These are phyloP conservation scores for Julus scanicus DNA, from an alignment of 2,888 invertebrate genomes.

Conservation along the genomic window DNA sequence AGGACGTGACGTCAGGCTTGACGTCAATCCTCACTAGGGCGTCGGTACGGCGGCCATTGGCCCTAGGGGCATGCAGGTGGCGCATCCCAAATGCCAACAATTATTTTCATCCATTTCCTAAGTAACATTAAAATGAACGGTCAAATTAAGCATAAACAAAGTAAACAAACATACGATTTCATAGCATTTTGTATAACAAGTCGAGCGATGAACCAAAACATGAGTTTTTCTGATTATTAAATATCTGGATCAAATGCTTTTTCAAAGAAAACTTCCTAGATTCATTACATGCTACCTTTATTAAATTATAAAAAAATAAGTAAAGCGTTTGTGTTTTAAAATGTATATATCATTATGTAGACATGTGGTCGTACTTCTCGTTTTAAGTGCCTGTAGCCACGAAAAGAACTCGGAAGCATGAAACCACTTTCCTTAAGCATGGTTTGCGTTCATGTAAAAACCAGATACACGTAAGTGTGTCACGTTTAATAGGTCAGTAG, in stretches of 20 bases:
- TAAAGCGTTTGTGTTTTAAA: background rate
- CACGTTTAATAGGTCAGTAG: slow-evolving; percentile 53
- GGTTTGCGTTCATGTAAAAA: slow-evolving; percentile 30
- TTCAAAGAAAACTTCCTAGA: background rate
- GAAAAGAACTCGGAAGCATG: slow-evolving; percentile 36
- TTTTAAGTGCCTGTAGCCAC: background rate
- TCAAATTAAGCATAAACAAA: too few species aligned
- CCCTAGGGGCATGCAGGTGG: too few species aligned
- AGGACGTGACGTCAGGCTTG: too few species aligned
- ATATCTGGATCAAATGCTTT: background rate
- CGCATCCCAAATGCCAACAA: too few species aligned
- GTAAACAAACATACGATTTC: too few species aligned
- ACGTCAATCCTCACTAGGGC: too few species aligned
- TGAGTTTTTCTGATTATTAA: background rate
- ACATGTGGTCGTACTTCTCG: background rate
- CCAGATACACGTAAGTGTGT: slow-evolving; percentile 35
- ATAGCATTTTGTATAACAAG: background rate
- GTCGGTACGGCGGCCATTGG: too few species aligned
- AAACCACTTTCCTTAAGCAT: slow-evolving; percentile 50
- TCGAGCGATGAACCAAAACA: background rate
- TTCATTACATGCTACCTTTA: background rate
- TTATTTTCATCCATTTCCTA: too few species aligned
- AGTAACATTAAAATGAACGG: too few species aligned
- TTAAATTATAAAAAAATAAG: background rate
- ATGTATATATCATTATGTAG: background rate